phyloP scores from a whole-genome alignment of 2,797 vertebrate species.

The Tarsius wallacei region DNA sequence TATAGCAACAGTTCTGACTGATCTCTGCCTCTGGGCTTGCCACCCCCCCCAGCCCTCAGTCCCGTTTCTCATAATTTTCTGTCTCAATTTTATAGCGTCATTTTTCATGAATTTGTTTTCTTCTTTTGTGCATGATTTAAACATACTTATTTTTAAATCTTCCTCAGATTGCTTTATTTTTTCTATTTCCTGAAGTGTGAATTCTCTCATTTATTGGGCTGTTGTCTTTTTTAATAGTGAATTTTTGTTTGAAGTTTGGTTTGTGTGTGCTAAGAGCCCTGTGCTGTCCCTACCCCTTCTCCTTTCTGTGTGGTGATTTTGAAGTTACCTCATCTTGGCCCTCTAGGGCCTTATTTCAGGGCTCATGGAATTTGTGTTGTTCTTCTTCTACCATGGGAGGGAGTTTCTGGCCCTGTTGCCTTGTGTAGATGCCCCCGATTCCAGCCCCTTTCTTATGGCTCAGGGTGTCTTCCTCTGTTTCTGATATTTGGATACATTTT shows the following conservation, averaged over 20 bases:
- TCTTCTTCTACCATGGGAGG: not conserved
- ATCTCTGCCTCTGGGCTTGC: not conserved
- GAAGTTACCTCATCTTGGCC: not conserved
- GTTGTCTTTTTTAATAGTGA: not conserved
- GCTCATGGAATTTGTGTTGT: not conserved
- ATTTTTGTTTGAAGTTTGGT: not conserved
- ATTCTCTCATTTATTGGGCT: not conserved
- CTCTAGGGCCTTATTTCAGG: not conserved
- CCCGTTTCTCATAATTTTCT: not conserved
- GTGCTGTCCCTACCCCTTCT: rapidly evolving
- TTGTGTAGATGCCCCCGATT: not conserved
- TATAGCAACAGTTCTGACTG: no score
- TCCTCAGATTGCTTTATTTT: not conserved
- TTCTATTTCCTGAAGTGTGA: not conserved
- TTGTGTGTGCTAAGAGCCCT: not conserved
- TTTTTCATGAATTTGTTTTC: not conserved
- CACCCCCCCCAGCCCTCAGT: not conserved
- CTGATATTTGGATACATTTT: not conserved
- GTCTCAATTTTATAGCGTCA: not conserved
- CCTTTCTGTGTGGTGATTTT: no score
- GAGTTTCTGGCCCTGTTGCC: not conserved
- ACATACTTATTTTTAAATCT: not conserved
- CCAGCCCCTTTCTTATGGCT: not conserved
- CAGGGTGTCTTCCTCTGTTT: not conserved
- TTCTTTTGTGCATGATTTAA: slow-evolving; percentile 5